Evolutionary conservation across 37 sponge, comb jelly and placozoan genomes (phyloP).

Genomic region (Halichondria panicea): DNA sequence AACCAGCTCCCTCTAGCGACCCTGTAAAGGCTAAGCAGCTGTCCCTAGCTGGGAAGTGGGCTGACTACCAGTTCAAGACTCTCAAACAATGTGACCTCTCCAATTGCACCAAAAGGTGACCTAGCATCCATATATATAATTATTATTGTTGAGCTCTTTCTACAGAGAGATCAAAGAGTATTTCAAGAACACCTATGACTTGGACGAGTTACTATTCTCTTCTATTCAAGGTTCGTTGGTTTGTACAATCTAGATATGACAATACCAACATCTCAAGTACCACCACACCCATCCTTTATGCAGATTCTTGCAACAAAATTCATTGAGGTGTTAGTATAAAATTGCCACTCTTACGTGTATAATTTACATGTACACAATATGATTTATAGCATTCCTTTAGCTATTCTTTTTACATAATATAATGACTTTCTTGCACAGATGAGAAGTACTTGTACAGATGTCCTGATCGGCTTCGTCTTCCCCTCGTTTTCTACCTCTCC

Average conservation of each 20-base stretch:
- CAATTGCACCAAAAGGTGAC: slow-evolving; percentile 32
- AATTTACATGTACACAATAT: no score
- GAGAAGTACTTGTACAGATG: slow-evolving; percentile 63
- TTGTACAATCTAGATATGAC: no score
- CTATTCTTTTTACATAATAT: no score
- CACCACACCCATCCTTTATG: neutral
- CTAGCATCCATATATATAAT: neutral
- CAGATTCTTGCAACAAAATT: neutral
- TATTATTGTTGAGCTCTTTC: neutral
- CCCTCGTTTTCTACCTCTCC: slow-evolving; percentile 73
- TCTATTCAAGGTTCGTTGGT: slow-evolving; percentile 58
- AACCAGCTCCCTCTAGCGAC: no score
- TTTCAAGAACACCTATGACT: slow-evolving; percentile 79
- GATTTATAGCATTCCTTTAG: no score
- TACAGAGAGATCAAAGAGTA: slow-evolving; percentile 74
- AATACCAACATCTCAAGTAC: no score
- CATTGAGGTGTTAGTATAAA: neutral
- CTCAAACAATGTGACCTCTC: slow-evolving; percentile 19
- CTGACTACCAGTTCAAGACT: slow-evolving; percentile 26
- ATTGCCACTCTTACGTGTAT: no score
- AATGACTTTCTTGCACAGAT: slow-evolving; percentile 45
- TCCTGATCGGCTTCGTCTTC: slow-evolving; percentile 74
- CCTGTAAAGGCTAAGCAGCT: no score
- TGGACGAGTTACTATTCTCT: slow-evolving; percentile 75
- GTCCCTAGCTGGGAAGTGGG: slow-evolving; percentile 5